Evolutionary conservation across 1,140 invertebrate genomes (phyloP), one percentile per base, ranked within the genome.

Genomic region (Steinernema feltiae): DNA sequence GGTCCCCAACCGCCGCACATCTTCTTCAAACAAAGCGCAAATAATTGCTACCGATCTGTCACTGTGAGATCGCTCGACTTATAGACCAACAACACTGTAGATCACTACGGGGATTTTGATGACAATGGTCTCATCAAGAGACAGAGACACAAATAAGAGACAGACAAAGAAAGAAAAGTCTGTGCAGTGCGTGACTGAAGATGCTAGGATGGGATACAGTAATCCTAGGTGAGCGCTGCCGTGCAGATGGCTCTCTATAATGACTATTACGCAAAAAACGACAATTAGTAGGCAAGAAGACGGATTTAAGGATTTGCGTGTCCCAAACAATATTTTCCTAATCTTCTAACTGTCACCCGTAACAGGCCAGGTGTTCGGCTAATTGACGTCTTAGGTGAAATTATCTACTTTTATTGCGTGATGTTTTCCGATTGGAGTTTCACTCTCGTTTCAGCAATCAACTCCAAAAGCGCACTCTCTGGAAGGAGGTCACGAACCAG

Each of bases 21-120:
- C 53, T 63, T 63, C 24, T 15, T 63, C 53, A 63, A 63, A 63
- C 53, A 63, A 63, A 63, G 53, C 24, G 24, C 53, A 27, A 17
- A 17, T 63, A 63, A 63, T 63, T 63, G 53, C 53, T 63, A 21
- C 53, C 53, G 53, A 63, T 63, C 53, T 63, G 53, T 63, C 53
- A 63, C 12, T 63, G 24, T 12, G 12, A 21, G 53, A 63, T 63
- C 53, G 24, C n/a, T 46, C 41, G 41, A 46, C 41, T 46, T 46
- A 46, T 46, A n/a, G 41, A 12, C n/a, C n/a, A 46, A n/a, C 7
- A n/a, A 46, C 41, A 46, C 7, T 12, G 41, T n/a, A 46, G 7
- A 46, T 46, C 41, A 46, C 41, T 46, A 12, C 41, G 41, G 41
- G n/a, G 41, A 46, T n/a, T 46, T n/a, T n/a, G 53, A 3, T 27